Evolutionary conservation across 1,140 invertebrate species (phyloP).

Genomic region (Oryctes rhinoceros): DNA sequence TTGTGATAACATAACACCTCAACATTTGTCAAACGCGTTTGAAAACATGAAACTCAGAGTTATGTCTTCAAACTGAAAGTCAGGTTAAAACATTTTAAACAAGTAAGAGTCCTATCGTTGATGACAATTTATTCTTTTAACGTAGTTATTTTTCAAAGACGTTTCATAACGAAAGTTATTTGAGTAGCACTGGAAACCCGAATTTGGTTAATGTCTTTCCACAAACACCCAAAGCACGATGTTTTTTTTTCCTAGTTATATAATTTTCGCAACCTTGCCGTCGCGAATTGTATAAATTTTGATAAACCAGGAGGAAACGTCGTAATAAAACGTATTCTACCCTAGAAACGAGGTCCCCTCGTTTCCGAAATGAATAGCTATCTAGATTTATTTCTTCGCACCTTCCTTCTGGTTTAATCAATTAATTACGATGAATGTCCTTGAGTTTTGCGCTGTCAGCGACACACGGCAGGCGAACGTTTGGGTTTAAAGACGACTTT

Average conservation of each 20-base stretch:
- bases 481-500: background rate
- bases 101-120: no score
- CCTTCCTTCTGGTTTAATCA: slow-evolving; percentile 10
- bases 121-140: no score
- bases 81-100: no score
- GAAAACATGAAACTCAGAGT: no score
- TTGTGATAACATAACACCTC: no score
- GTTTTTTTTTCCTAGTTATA: background rate
- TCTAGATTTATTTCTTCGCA: background rate
- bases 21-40: no score
- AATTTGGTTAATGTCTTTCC: no score
- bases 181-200: no score
- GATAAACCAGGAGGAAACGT: background rate
- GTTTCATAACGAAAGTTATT: no score
- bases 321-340: background rate
- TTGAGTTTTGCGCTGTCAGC: background rate
- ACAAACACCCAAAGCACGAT: background rate
- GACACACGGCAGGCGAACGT: background rate
- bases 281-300: background rate
- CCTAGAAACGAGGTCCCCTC: background rate
- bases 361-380: background rate
- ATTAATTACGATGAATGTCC: slow-evolving; percentile 3
- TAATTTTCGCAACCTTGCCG: background rate
- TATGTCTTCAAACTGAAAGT: no score
- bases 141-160: no score